Evolutionary conservation across 1,140 invertebrate genomes (phyloP).

Genomic region (Diabrotica virgifera): DNA sequence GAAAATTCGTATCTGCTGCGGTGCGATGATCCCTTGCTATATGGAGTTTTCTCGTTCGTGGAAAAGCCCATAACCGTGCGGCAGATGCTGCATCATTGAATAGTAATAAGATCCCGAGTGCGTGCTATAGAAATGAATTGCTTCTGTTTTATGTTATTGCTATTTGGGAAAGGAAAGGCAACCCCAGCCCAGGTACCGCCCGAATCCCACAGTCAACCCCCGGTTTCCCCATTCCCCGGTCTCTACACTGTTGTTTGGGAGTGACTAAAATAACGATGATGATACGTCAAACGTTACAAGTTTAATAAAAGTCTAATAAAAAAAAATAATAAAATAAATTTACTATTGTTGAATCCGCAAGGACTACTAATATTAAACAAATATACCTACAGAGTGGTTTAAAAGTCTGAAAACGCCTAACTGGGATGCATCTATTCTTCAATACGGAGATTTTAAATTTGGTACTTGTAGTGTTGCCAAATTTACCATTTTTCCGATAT

Average conservation of each 20-base stretch:
- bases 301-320: too few species aligned
- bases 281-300: too few species aligned
- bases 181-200: conserved; percentile 18
- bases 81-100: conserved; percentile 43
- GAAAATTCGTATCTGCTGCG: conserved; percentile 7
- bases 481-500: too few species aligned
- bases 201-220: neutral
- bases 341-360: too few species aligned
- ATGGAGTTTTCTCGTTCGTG: conserved; percentile 27
- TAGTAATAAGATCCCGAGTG: conserved; percentile 44
- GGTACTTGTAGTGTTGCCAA: too few species aligned
- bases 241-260: neutral
- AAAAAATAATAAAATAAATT: too few species aligned
- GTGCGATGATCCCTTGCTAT: conserved; percentile 24
- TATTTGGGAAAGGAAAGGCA: conserved; percentile 12
- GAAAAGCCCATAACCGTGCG: conserved; percentile 37
- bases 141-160: conserved; percentile 44
- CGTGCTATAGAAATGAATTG: conserved; percentile 45
- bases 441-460: too few species aligned
- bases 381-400: too few species aligned
- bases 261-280: neutral
- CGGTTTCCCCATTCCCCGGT: neutral
- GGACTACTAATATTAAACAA: too few species aligned
- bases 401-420: too few species aligned
- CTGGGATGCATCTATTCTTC: too few species aligned